Percentiles rank a stretch among this genome's conserved stretches.
phyloP scores from a whole-genome alignment of 1,140 invertebrate species.

The Drosophila grimshawi region DNA sequence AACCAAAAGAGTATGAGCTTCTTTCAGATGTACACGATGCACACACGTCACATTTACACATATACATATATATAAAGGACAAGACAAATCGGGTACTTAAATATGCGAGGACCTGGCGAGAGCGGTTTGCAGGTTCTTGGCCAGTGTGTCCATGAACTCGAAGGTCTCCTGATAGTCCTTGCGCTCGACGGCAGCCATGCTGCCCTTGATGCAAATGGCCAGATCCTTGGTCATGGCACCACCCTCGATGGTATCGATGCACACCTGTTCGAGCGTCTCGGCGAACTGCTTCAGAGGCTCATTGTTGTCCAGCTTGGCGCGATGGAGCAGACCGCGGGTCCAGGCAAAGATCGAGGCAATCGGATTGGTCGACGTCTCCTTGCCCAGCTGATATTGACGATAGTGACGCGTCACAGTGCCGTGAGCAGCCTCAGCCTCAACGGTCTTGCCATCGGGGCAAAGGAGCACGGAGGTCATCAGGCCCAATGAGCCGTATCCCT shows the following conservation, averaged over 20 bases:
- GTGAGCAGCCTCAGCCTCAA: slow-evolving; percentile 99
- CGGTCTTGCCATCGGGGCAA: slow-evolving; percentile 98
- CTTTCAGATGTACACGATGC: slow-evolving; percentile 18
- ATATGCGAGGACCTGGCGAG: slow-evolving; percentile 78
- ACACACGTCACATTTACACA: slow-evolving; percentile 18
- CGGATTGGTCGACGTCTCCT: slow-evolving; percentile 99
- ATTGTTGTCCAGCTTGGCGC: slow-evolving; percentile 97
- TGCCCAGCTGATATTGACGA: slow-evolving; percentile 96
- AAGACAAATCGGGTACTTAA: slow-evolving; percentile 38
- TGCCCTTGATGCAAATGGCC: slow-evolving; percentile 98
- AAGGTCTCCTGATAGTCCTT: slow-evolving; percentile 98
- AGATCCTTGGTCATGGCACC: slow-evolving; percentile 99
- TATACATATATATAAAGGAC: slow-evolving; percentile 31
- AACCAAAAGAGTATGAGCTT: slow-evolving; percentile 18
- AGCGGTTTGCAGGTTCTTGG: slow-evolving; percentile 94
- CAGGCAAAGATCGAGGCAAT: slow-evolving; percentile 99
- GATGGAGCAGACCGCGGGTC: slow-evolving; percentile 95
- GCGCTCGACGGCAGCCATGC: slow-evolving; percentile 92
- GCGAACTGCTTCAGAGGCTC: slow-evolving; percentile 90
- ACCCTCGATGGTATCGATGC: slow-evolving; percentile 96
- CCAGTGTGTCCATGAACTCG: slow-evolving; percentile 98
- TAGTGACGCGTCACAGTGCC: slow-evolving; percentile 98
- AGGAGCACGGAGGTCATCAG: slow-evolving; percentile 98
- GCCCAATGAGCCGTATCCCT: slow-evolving; percentile 96
- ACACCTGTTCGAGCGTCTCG: slow-evolving; percentile 94